Evolutionary conservation across 2,113 vertebrate genomes (phyloP).

Genomic region (Baryphthengus martii): DNA sequence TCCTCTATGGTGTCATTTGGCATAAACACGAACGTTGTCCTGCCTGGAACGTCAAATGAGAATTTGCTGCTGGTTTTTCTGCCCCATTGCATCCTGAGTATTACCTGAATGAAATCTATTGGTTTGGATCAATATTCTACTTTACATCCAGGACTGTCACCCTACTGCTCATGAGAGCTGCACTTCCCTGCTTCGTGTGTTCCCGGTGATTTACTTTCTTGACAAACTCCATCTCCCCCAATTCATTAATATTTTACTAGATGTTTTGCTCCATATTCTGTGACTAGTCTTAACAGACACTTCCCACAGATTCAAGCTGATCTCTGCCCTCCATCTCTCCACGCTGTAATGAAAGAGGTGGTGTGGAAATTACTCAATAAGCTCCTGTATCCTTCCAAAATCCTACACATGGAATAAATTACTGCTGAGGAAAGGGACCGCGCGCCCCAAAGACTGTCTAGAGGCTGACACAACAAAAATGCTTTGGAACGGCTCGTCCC

Average conservation of each 20-base stretch:
- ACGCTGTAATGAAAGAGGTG: background rate
- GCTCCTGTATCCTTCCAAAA: background rate
- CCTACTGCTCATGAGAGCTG: background rate
- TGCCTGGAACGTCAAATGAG: background rate
- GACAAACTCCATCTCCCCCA: background rate
- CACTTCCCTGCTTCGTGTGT: background rate
- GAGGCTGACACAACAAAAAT: background rate
- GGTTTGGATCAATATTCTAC: background rate
- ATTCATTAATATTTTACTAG: background rate
- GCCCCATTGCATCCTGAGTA: background rate
- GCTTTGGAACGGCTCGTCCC: background rate
- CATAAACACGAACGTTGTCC: background rate
- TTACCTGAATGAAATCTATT: background rate
- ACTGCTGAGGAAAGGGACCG: background rate
- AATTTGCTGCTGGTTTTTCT: background rate
- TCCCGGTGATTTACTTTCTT: background rate
- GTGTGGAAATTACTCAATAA: background rate
- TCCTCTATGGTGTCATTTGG: background rate
- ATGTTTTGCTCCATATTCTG: background rate
- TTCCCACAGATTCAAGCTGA: slow-evolving; percentile 7
- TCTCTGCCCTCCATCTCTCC: slow-evolving; percentile 13
- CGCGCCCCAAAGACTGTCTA: background rate
- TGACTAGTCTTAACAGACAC: background rate
- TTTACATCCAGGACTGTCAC: background rate
- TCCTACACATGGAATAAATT: background rate